These are phyloP conservation scores for Andrena bicolor DNA, from an alignment of 2,888 invertebrate genomes.

Conservation along the genomic window DNA sequence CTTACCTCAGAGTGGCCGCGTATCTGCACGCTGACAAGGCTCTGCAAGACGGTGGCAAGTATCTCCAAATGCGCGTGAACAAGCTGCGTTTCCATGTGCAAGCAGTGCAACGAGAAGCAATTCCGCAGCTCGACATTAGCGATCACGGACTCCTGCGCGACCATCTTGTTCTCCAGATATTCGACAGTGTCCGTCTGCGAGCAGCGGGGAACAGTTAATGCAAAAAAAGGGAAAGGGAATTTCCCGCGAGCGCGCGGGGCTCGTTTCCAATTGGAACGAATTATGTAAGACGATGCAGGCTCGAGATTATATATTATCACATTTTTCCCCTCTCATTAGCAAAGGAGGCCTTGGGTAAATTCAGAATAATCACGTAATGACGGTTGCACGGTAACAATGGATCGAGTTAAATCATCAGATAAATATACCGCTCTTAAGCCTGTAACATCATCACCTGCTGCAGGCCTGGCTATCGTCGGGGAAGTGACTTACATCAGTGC, in stretches of 20 bases:
- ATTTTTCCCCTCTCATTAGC: constrained; percentile 37
- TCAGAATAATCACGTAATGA: constrained; percentile 60
- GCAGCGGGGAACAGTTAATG: constrained; percentile 17
- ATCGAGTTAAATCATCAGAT: constrained; percentile 45
- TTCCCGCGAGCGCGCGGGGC: not conserved
- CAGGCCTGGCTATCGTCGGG: not conserved
- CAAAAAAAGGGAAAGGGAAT: not conserved
- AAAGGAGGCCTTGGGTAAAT: constrained; percentile 49
- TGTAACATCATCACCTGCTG: constrained; percentile 29
- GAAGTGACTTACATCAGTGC: constrained; percentile 86
- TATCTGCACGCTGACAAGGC: constrained; percentile 86
- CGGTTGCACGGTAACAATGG: constrained; percentile 21
- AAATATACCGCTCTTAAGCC: constrained; percentile 34
- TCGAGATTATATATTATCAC: constrained; percentile 48
- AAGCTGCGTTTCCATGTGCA: constrained; percentile 88
- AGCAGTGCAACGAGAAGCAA: constrained; percentile 88
- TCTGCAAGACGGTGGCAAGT: constrained; percentile 87
- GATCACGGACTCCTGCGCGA: constrained; percentile 88
- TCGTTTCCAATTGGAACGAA: constrained; percentile 24
- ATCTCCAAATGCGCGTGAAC: constrained; percentile 88
- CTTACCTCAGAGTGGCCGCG: constrained; percentile 87
- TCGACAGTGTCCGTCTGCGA: constrained; percentile 87
- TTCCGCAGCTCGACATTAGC: constrained; percentile 88
- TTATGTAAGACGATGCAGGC: constrained; percentile 55
- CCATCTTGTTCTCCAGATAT: constrained; percentile 87